Base-by-base conservation (phyloP, 2,113 vertebrate species). In the Prunella fulvescens region DNA sequence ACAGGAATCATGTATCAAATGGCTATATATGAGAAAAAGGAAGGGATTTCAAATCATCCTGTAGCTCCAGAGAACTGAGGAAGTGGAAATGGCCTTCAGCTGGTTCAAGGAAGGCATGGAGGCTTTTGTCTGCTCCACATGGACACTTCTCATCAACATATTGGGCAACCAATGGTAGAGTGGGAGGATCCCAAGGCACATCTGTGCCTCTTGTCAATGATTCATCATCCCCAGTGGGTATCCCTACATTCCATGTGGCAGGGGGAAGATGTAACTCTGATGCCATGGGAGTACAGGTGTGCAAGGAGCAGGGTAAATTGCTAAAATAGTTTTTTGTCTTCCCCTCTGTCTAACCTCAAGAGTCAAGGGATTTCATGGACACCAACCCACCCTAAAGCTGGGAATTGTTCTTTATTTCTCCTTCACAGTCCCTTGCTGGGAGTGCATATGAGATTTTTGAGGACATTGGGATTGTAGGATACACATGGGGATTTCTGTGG, bases 331-430 rank as follows among this genome's bases (percentile, higher is more conserved):
- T 40, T 56, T 86, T 82, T 66, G 8, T 33, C 39, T 76, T 83
- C 39, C 15, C 8, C 4, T 45, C 47, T 85, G 42, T n/a, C n/a
- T 57, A 74, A 62, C 20, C 10, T 28, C 50, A 74, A 19, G 16
- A 66, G 13, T 39, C 39, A 81, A 57, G 19, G 45, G 7, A 26
- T 74, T 77, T 85, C 35, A 54, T 18, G 51, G 47, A 16, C 25
- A 66, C 19, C 8, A 60, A 37, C 10, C 24, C 0, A 3, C 12
- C 7, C 24, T 29, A 40, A 82, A 79, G 3, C 2, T 0, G 29
- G 20, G 6, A 3, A 3, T 31, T 78, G 20, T 33, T 90, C 40
- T 73, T 73, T 66, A 67, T 92, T 88, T 48, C 17, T 76, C 26
- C 28, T 66, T 70, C 42, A 45, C 7, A 25, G 37, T 42, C 8